Conservation (phyloP, 2,113 vertebrate species). For the Odontophorus gujanensis region DNA sequence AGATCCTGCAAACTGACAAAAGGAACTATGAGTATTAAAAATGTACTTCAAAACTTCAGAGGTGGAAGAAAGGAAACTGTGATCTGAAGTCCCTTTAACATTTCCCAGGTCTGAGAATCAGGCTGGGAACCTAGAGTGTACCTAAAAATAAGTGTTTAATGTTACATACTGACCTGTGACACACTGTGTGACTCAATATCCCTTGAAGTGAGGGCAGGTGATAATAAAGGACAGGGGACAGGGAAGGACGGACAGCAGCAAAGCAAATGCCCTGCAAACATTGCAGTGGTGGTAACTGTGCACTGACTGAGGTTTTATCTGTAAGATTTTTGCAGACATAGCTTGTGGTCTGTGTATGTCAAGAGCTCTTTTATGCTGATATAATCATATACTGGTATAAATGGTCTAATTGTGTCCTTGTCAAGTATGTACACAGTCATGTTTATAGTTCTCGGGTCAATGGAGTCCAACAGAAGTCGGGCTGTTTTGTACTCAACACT, state of each 20-base stretch:
- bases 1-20: not conserved
- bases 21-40: not conserved
- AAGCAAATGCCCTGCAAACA: not conserved
- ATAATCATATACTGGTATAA: not conserved
- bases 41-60: not conserved
- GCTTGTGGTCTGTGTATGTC: not conserved
- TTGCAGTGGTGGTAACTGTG: not conserved
- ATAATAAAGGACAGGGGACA: not conserved
- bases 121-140: not conserved
- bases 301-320: not conserved
- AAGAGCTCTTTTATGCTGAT: not conserved
- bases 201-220: not conserved
- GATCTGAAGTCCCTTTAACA: not conserved
- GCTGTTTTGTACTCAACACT: not conserved
- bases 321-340: not conserved
- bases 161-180: not conserved
- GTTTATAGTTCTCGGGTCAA: not conserved
- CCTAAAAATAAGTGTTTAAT: not conserved
- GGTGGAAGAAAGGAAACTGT: not conserved
- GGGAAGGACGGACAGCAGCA: not conserved
- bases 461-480: not conserved
- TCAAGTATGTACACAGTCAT: conserved; percentile 9
- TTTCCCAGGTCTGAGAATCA: not conserved
- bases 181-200: not conserved
- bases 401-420: conserved; percentile 19